These are phyloP conservation scores for Hycleus cichorii DNA, from an alignment of 1,140 invertebrate genomes.

Conservation along the genomic window DNA sequence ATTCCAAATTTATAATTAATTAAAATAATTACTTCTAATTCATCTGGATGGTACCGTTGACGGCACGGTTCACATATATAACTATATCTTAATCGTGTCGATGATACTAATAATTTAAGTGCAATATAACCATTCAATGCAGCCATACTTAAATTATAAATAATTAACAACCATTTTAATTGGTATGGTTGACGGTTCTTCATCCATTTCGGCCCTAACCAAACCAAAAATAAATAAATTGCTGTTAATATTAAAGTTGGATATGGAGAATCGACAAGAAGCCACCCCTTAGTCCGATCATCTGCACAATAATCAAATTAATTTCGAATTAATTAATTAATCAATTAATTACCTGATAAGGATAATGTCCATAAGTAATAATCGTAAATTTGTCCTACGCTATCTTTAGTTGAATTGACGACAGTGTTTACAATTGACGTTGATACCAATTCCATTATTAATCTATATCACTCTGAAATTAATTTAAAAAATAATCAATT, in stretches of 20 bases:
- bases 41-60: conserved; percentile 71
- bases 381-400: conserved; percentile 54
- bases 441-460: no score
- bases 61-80: conserved; percentile 84
- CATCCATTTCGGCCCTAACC: conserved; percentile 77
- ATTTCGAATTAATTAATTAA: conserved; percentile 7
- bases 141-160: conserved; percentile 82
- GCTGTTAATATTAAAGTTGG: conserved; percentile 69
- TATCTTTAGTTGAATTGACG: conserved; percentile 55
- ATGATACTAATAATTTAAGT: conserved; percentile 65
- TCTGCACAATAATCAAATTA: conserved; percentile 48
- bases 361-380: conserved; percentile 66
- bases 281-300: conserved; percentile 76
- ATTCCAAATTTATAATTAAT: conserved; percentile 4
- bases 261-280: conserved; percentile 73
- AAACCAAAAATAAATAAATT: conserved; percentile 73
- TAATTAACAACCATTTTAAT: conserved; percentile 67
- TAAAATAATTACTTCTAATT: conserved; percentile 59
- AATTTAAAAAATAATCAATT: conserved; percentile 28
- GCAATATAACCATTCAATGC: conserved; percentile 78
- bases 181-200: conserved; percentile 69
- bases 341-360: conserved; percentile 49
- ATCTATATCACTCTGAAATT: not conserved
- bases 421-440: conserved; percentile 20
- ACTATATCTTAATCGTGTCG: conserved; percentile 73